A percentile compares a stretch with the other conserved stretches of the same genome.
These are phyloP conservation scores for Boulengeromyrus knoepffleri DNA, from an alignment of 2,113 vertebrate species.

Conservation along the genomic window DNA sequence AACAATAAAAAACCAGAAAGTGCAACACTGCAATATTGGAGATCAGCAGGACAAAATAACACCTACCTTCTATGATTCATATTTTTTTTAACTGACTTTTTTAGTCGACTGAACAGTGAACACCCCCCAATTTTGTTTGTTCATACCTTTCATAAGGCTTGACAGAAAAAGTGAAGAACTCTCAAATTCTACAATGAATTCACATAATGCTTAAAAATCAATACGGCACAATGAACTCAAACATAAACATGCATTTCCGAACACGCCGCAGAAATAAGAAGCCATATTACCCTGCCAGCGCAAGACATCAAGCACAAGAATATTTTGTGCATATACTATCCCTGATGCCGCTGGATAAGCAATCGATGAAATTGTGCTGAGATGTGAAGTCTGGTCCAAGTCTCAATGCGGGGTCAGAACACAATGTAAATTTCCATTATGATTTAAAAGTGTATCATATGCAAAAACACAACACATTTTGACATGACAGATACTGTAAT, in stretches of 20 bases:
- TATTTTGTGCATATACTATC: neutral
- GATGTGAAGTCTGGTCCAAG: neutral
- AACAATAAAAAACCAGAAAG: neutral
- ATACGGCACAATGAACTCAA: neutral
- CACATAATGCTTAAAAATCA: neutral
- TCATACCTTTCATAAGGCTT: neutral
- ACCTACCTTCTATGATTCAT: neutral
- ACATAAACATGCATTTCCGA: neutral
- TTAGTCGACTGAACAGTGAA: neutral
- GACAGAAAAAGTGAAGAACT: neutral
- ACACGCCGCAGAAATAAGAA: neutral
- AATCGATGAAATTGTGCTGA: neutral
- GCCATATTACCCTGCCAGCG: conserved; percentile 1
- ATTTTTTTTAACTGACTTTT: neutral
- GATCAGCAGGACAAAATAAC: neutral
- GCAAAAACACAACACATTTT: neutral
- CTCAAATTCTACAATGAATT: neutral
- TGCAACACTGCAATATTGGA: neutral
- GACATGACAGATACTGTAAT: neutral
- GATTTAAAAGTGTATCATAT: neutral
- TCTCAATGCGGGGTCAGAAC: neutral
- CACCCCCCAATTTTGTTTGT: neutral
- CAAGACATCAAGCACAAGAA: neutral
- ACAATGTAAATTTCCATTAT: neutral
- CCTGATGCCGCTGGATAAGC: neutral